phyloP scores from a whole-genome alignment of 2,797 vertebrate species.

The Podarcis lilfordi region DNA sequence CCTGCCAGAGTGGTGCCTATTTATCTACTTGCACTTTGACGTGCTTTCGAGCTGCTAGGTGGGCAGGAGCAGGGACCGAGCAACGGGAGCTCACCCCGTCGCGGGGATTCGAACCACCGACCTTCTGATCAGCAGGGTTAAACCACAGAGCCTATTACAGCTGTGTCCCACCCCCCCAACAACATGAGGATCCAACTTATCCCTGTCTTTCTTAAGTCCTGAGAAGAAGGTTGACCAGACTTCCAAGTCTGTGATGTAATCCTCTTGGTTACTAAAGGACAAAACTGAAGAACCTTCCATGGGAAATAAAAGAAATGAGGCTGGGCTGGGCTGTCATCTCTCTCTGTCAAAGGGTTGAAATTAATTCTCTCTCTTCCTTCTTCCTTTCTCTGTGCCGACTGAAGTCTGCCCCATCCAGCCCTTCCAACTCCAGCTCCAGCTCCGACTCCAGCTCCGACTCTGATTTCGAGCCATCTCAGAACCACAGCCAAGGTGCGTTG shows the following conservation, averaged over 20 bases:
- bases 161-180: too few species aligned
- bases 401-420: slow-evolving; percentile 92
- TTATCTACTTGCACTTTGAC: too few species aligned
- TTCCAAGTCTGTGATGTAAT: neutral
- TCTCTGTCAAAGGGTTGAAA: slow-evolving; percentile 61
- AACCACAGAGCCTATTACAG: too few species aligned
- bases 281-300: neutral
- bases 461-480: slow-evolving; percentile 95
- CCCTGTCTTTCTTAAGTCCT: too few species aligned
- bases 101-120: too few species aligned
- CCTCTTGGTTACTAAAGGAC: neutral
- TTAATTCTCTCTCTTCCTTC: slow-evolving; percentile 26
- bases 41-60: too few species aligned
- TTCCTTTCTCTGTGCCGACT: slow-evolving; percentile 67
- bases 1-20: too few species aligned
- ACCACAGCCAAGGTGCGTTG: slow-evolving; percentile 92
- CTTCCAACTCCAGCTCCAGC: slow-evolving; percentile 93
- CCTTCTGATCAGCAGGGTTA: too few species aligned
- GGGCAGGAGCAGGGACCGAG: too few species aligned
- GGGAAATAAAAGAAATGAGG: neutral
- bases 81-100: too few species aligned
- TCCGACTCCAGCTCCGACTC: slow-evolving; percentile 97
- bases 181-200: too few species aligned
- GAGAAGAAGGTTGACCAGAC: too few species aligned
- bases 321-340: neutral